These are phyloP conservation scores for Drosophila insularis DNA, from an alignment of 1,140 invertebrate species.

Conservation along the genomic window DNA sequence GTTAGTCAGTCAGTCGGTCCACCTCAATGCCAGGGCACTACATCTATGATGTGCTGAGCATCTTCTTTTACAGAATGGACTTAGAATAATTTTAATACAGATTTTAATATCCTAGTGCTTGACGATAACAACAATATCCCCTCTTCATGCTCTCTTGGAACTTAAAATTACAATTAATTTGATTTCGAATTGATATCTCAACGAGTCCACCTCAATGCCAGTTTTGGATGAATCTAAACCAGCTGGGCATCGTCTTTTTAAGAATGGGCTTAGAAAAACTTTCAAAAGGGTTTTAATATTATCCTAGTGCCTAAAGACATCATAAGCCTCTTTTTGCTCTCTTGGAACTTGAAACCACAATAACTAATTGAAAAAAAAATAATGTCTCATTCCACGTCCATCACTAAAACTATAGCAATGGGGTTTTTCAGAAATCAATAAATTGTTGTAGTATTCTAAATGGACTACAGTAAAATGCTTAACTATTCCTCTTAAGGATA, in stretches of 20 bases:
- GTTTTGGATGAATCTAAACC: not conserved
- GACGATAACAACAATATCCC: conserved; percentile 8
- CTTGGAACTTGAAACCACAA: conserved; percentile 55
- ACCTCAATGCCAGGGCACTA: conserved; percentile 26
- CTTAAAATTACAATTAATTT: conserved; percentile 29
- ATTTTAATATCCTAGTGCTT: conserved; percentile 38
- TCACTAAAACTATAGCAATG: conserved; percentile 17
- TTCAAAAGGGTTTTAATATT: conserved; percentile 41
- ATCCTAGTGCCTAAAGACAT: conserved; percentile 56
- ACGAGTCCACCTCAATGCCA: conserved; percentile 30
- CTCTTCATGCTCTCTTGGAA: conserved; percentile 43
- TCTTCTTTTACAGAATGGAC: conserved; percentile 22
- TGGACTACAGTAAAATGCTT: conserved; percentile 24
- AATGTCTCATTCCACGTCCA: not conserved
- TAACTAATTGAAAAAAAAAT: not conserved
- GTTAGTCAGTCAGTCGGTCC: not conserved
- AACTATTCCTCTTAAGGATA: conserved; percentile 50
- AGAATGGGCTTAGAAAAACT: conserved; percentile 33
- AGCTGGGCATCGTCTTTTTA: conserved; percentile 9
- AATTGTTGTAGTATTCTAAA: conserved; percentile 19
- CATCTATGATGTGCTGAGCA: not conserved
- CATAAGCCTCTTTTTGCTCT: conserved; percentile 38
- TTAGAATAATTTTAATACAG: conserved; percentile 16
- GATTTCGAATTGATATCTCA: not conserved
- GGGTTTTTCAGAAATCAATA: not conserved